Evolutionary conservation across 2,113 vertebrate species (phyloP).

Genomic region (Anhinga anhinga): DNA sequence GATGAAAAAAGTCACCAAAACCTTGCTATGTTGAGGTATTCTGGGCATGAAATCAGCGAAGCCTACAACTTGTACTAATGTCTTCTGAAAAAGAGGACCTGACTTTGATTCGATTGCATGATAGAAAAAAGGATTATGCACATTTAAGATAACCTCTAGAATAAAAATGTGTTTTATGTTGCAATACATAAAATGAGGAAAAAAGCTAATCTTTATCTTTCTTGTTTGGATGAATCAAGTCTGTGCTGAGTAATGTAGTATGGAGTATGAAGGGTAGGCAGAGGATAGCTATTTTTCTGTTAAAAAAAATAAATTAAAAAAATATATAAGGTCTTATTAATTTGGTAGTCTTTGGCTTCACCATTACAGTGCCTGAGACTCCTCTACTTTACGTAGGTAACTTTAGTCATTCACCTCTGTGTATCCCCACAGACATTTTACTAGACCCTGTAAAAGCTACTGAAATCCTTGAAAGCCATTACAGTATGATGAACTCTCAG

Average conservation of each 20-base stretch:
- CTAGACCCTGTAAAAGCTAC: background rate
- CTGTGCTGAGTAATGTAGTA: background rate
- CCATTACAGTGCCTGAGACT: background rate
- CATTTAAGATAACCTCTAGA: background rate
- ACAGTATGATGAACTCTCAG: background rate
- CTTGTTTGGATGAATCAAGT: background rate
- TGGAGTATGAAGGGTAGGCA: background rate
- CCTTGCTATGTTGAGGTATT: background rate
- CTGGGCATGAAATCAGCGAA: background rate
- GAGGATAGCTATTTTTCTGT: background rate
- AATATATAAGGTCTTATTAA: accelerated
- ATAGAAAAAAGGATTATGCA: background rate
- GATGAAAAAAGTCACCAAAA: background rate
- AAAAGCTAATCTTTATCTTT: background rate
- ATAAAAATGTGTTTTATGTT: background rate
- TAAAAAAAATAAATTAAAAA: too few relatives aligned
- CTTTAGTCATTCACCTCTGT: background rate
- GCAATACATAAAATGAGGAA: background rate
- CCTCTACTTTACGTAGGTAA: background rate
- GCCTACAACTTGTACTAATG: background rate
- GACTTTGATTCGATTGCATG: background rate
- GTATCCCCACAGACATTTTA: background rate
- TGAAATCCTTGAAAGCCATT: background rate
- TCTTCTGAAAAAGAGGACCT: background rate
- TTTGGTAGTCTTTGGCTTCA: background rate